A percentile compares a stretch with the other conserved stretches of the same genome.
Conservation (phyloP, 2,888 invertebrate genomes). For the Branchinecta sandiegonensis region DNA sequence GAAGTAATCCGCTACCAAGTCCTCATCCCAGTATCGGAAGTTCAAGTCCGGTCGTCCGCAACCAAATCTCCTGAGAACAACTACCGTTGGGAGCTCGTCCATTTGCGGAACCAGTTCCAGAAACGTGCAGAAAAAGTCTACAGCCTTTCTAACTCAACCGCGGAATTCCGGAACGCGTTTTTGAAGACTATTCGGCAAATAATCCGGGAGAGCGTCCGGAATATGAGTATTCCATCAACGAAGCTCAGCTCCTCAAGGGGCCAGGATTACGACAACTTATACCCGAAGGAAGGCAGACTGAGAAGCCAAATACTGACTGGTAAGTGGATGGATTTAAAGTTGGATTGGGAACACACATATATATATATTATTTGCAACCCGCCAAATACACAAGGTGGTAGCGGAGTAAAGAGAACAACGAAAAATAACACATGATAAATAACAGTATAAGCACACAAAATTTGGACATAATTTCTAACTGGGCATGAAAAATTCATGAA, state of each 20-base stretch:
- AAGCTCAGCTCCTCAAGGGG: constrained; percentile 24
- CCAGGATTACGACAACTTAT: constrained; percentile 20
- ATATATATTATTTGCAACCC: no score
- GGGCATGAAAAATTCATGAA: no score
- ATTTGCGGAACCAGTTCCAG: constrained; percentile 81
- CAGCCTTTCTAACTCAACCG: constrained; percentile 87
- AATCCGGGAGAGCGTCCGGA: constrained; percentile 88
- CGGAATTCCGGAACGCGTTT: constrained; percentile 92
- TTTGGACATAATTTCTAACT: no score
- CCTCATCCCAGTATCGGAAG: constrained; percentile 89
- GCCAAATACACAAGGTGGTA: no score
- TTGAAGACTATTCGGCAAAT: constrained; percentile 92
- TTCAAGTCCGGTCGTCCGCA: constrained; percentile 85
- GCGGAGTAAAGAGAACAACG: no score
- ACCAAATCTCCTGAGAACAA: constrained; percentile 74
- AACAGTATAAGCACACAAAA: no score
- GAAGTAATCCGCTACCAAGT: constrained; percentile 94
- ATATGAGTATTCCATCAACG: constrained; percentile 77
- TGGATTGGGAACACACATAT: no score
- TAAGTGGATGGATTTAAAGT: background rate
- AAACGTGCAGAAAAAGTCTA: constrained; percentile 90
- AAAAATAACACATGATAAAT: no score
- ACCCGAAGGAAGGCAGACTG: background rate
- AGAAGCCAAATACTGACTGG: constrained; percentile 8
- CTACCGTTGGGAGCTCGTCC: constrained; percentile 93